These are phyloP conservation scores for Selene dorsalis DNA, from an alignment of 2,797 vertebrate species.

Conservation along the genomic window DNA sequence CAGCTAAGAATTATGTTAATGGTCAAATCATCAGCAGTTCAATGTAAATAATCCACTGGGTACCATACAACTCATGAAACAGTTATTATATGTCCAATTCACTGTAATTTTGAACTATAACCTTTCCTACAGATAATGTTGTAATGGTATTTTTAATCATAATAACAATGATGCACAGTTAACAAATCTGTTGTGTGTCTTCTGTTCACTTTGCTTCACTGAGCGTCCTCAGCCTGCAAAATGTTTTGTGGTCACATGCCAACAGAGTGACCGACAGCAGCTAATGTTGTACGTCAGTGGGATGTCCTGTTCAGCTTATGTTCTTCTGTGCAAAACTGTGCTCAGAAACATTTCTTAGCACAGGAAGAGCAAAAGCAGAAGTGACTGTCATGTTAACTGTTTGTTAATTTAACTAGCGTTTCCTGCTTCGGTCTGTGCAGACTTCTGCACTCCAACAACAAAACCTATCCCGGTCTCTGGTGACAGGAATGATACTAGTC, in stretches of 20 bases:
- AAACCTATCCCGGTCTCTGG: not conserved
- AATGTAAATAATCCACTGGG: not conserved
- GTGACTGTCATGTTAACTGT: not conserved
- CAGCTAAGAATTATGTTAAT: not conserved
- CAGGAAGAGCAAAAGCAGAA: not conserved
- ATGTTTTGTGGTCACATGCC: constrained; percentile 50
- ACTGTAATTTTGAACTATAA: too few species aligned
- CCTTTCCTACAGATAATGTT: too few species aligned
- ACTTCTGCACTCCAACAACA: not conserved
- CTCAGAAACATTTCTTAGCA: constrained; percentile 3
- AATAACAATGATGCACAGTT: too few species aligned
- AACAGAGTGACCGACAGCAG: constrained; percentile 54
- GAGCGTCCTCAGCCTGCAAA: constrained; percentile 27
- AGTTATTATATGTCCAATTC: not conserved
- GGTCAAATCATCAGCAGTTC: not conserved
- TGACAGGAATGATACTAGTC: not conserved
- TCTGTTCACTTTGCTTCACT: constrained; percentile 26
- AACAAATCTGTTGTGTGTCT: not conserved
- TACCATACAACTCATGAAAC: not conserved
- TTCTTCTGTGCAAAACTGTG: not conserved
- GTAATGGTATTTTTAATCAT: too few species aligned
- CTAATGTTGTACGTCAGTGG: constrained; percentile 35
- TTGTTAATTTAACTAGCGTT: not conserved
- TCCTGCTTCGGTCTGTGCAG: not conserved
- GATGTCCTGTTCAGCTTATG: constrained; percentile 46